Evolutionary conservation across 2,797 vertebrate genomes (phyloP).

Genomic region (Pangasius sanitwongsei): DNA sequence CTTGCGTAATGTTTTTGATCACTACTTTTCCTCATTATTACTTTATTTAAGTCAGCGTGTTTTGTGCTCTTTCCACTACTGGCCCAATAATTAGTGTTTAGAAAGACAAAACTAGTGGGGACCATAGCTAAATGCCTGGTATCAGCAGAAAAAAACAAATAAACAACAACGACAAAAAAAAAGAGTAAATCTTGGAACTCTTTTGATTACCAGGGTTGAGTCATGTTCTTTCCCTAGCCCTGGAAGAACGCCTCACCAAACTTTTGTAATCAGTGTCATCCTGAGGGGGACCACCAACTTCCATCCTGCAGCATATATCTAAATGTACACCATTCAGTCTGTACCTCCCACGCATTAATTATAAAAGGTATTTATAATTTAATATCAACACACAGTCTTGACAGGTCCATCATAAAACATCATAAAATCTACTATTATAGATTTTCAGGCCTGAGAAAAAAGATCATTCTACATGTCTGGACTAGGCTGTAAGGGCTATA

Average conservation of each 20-base stretch:
- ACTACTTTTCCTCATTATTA: background rate
- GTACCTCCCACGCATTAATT: conserved; percentile 22
- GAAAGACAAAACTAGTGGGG: too few relatives aligned
- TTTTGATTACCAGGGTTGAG: background rate
- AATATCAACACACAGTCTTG: conserved; percentile 18
- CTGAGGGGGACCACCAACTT: conserved; percentile 5
- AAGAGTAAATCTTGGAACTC: too few relatives aligned
- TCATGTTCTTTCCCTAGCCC: background rate
- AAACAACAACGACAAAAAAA: too few relatives aligned
- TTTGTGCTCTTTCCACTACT: background rate
- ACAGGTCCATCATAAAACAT: conserved; percentile 19
- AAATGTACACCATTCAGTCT: conserved; percentile 1
- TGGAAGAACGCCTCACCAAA: background rate
- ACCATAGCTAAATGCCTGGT: background rate
- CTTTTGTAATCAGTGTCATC: conserved; percentile 18
- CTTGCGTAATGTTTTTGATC: background rate
- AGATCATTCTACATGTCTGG: background rate
- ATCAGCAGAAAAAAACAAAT: background rate
- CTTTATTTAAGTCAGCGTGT: background rate
- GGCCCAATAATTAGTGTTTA: background rate
- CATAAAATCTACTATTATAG: conserved; percentile 17
- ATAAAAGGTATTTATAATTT: conserved; percentile 23
- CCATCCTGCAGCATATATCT: background rate
- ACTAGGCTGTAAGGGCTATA: background rate
- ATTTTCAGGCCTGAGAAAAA: background rate